Base-by-base conservation (phyloP, 2,797 vertebrate species). In the Lacerta bilineata region DNA sequence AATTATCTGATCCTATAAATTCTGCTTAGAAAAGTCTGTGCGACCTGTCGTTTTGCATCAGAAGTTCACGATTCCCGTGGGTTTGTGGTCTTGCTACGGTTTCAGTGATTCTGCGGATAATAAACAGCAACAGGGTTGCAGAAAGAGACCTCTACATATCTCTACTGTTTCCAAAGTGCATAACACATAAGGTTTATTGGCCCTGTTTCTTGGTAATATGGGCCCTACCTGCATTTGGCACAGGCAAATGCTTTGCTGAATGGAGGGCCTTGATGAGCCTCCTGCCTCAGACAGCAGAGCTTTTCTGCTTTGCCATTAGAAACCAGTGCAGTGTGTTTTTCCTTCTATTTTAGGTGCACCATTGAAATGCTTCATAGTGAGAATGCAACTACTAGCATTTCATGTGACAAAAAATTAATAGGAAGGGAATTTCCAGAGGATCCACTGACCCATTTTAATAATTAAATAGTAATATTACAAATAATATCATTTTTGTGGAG, bases 351-450 rank as follows among this genome's bases (percentile, higher is more conserved):
- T 93, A 85, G 89, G 89, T 88, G 61, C 78, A 83, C 94, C 83
- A 43, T 84, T 94, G 94, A 90, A 95, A 93, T 86, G 11, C 89
- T 95, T 94, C 75, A 78, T 86, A 89, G 80, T 55, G 43, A 55
- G 85, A 84, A 82, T 85, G 91, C 94, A 91, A 88, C 85, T 89
- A 43, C 29, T 95, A 94, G 95, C 95, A 95, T 86, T 95, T 95
- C 94, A 84, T 77, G 89, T 90, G 93, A 87, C 88, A 50, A 91
- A 86, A 17, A 7, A 0, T 0, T 3, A 87, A 18, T 33, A 23
- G 29, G 55, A 81, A 90, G 95, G 94, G 96, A 95, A 95, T 95
- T 96, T 95, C 96, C 94, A 95, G 72, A 86, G 25, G 2, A 82
- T 0, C 0, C 27, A 43, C 83, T 90, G 88, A 71, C 83, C 64